A percentile compares a stretch with the other conserved stretches of the same genome.
phyloP scores from a whole-genome alignment of 2,113 vertebrate species.

The Corvus moneduloides region DNA sequence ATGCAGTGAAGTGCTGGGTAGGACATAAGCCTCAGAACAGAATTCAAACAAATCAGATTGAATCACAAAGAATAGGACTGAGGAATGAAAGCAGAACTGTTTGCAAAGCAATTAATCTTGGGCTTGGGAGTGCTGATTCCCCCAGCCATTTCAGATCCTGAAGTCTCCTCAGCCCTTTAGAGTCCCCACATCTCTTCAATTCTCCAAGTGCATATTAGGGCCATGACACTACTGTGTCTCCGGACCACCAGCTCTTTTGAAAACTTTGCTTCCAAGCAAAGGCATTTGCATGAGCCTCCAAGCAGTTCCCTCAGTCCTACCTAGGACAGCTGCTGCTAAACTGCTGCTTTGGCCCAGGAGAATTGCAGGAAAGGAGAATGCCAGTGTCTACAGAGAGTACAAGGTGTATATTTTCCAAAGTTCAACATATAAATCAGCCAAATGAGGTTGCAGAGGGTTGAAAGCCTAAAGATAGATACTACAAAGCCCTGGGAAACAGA shows the following conservation, averaged over 20 bases:
- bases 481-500: not conserved
- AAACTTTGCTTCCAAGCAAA: not conserved
- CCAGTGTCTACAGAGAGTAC: not conserved
- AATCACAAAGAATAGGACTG: not conserved
- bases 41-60: constrained; percentile 7
- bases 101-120: not conserved
- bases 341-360: not conserved
- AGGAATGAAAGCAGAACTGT: constrained; percentile 18
- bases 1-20: not conserved
- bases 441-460: not conserved
- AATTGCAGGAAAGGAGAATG: not conserved
- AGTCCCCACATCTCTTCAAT: not conserved
- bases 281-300: not conserved
- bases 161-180: not conserved
- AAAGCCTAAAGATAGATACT: not conserved
- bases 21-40: not conserved
- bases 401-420: not conserved
- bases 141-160: not conserved
- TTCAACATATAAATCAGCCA: not conserved
- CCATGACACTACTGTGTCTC: not conserved
- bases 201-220: not conserved
- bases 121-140: not conserved
- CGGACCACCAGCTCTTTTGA: not conserved
- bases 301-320: not conserved
- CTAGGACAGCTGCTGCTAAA: not conserved